Conservation (phyloP, 2,113 vertebrate species). For the Campylorhamphus procurvoides region DNA sequence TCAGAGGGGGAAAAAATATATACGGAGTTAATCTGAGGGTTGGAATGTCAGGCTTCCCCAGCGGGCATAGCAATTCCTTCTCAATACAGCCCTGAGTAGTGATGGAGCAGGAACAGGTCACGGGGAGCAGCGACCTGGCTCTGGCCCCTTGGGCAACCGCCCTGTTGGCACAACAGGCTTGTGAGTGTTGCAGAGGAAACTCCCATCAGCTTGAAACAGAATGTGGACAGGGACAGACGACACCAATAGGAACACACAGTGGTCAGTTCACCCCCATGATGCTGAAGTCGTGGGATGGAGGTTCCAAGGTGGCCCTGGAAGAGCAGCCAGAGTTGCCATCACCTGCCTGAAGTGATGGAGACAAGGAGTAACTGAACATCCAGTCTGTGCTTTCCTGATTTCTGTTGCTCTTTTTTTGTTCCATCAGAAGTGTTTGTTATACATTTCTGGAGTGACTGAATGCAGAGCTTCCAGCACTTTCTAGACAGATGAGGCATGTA, state of each 20-base stretch:
- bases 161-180: background rate
- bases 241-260: background rate
- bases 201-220: background rate
- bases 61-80: background rate
- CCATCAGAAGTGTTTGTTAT: background rate
- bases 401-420: background rate
- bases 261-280: background rate
- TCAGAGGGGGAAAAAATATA: background rate
- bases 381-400: background rate
- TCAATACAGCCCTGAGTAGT: fast-evolving
- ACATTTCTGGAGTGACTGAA: background rate
- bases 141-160: fast-evolving
- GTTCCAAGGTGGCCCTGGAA: background rate
- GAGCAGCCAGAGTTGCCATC: background rate
- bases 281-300: background rate
- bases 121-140: background rate
- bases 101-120: background rate
- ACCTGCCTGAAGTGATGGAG: background rate
- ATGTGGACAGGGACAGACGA: background rate
- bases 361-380: background rate
- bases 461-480: background rate
- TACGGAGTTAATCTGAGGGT: background rate
- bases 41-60: no score
- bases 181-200: background rate
- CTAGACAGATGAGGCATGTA: background rate